Conservation (phyloP, 2,888 invertebrate genomes). For the Azorinus chamasolen region DNA sequence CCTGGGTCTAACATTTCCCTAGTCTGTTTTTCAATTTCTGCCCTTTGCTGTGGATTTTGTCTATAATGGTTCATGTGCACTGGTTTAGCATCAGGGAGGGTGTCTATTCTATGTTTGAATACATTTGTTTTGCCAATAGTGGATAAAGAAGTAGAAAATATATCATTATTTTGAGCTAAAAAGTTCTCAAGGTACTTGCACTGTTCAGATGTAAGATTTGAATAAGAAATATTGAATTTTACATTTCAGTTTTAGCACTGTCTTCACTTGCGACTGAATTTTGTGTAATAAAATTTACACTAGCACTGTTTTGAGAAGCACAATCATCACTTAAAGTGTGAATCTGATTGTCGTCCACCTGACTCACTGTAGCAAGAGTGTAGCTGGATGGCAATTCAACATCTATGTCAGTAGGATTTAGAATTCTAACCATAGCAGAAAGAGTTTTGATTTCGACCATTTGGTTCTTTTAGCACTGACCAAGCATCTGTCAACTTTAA, state of each 20-base stretch:
- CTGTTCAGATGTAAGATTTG: conserved; percentile 32
- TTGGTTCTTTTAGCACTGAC: conserved; percentile 4
- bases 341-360: conserved; percentile 14
- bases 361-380: conserved; percentile 25
- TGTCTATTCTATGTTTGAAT: conserved; percentile 50
- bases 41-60: conserved; percentile 31
- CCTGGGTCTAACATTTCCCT: conserved; percentile 41
- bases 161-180: conserved; percentile 24
- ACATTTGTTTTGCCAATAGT: conserved; percentile 44
- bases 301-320: background rate
- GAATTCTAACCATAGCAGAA: background rate
- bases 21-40: conserved; percentile 47
- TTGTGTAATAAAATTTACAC: no score
- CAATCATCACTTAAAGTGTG: conserved; percentile 5
- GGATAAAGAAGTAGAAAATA: conserved; percentile 30
- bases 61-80: conserved; percentile 32
- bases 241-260: no score
- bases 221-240: conserved; percentile 37
- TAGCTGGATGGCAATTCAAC: conserved; percentile 22
- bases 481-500: conserved; percentile 13
- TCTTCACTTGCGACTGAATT: no score
- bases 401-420: conserved; percentile 12
- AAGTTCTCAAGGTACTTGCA: conserved; percentile 16
- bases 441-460: background rate
- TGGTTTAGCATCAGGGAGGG: conserved; percentile 41